Base-by-base conservation (phyloP, 1,140 invertebrate species). In the Episyrphus balteatus region DNA sequence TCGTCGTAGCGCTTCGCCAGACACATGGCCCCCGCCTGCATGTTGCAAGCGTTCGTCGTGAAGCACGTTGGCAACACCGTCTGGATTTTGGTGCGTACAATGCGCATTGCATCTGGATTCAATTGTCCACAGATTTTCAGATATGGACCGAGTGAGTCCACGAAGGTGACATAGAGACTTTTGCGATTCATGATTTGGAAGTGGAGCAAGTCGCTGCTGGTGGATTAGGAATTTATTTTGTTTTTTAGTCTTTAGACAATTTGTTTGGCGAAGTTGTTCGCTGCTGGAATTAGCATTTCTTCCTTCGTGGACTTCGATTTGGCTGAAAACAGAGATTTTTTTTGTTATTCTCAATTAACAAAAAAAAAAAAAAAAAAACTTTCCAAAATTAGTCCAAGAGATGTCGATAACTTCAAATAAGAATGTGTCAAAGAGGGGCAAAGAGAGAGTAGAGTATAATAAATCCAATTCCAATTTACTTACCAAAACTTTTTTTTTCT, bases 91-190 rank as follows among this genome's bases (percentile, higher is more conserved):
- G 51, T 56, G 51, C 56, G 62, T 21, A 64, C 50, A 31, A 64
- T 18, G 21, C 50, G 44, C 34, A 56, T 55, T 11, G 62, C 58
- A 38, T 62, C 55, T 17, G 50, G 48, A 51, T 68, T 66, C 1
- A 70, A 62, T 55, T 82, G 80, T 13, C 79, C 83, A 70, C 76
- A 82, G 54, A 87, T 72, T 68, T 77, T 81, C 36, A 86, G 62
- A 54, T 79, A 78, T 17, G 73, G 70, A 30, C 78, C 76, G 40
- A 82, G 75, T 31, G 71, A 69, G 53, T 84, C 80, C 33, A 84
- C 70, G 62, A 79, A 75, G 18, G 82, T 84, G 52, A 84, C 73
- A 44, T 53, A 60, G 18, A 62, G 21, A 26, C 21, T 26, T 8
- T 26, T 26, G 21, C 21, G 21, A 8, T 26, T 26, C 21, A 26